Conservation (phyloP, 35 echinoderm and acorn worm genomes). For the Holothuria glaberrima region DNA sequence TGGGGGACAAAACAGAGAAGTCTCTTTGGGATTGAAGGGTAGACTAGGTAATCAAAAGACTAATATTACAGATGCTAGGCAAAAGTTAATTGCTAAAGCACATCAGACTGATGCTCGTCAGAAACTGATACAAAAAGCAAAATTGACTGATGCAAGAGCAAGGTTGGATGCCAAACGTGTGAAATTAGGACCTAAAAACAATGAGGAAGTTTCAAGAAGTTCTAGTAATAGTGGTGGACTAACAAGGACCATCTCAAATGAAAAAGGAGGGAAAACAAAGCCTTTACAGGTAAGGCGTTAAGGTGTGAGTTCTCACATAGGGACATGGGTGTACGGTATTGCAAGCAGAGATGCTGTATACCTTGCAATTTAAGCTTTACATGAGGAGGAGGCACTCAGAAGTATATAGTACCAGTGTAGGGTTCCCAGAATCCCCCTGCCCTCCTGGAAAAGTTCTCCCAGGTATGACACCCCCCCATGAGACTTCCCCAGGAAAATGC, state of each 20-base stretch:
- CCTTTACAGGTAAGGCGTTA: slow-evolving; percentile 2
- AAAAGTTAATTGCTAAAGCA: slow-evolving; percentile 28
- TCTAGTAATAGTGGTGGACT: not conserved
- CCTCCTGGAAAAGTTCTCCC: too few species aligned
- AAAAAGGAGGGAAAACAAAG: not conserved
- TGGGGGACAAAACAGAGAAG: too few species aligned
- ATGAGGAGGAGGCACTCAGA: too few species aligned
- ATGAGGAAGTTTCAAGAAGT: not conserved
- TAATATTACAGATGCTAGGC: slow-evolving; percentile 31
- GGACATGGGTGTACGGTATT: too few species aligned
- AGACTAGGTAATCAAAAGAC: not conserved
- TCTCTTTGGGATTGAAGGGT: not conserved
- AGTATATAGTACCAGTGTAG: too few species aligned
- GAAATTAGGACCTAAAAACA: slow-evolving; percentile 57
- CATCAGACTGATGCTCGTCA: slow-evolving; percentile 66
- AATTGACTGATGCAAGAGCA: slow-evolving; percentile 66
- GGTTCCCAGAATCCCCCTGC: too few species aligned
- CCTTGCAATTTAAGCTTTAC: too few species aligned
- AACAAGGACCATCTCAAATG: slow-evolving; percentile 29
- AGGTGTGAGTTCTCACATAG: too few species aligned
- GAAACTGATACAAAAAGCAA: slow-evolving; percentile 73
- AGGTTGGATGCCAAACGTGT: slow-evolving; percentile 69
- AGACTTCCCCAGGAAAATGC: too few species aligned
- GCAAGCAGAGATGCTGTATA: too few species aligned
- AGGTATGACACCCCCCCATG: too few species aligned